Evolutionary conservation across 2,113 vertebrate species (phyloP), one percentile per base, ranked within the genome.

Genomic region (Hydrolagus affinis): DNA sequence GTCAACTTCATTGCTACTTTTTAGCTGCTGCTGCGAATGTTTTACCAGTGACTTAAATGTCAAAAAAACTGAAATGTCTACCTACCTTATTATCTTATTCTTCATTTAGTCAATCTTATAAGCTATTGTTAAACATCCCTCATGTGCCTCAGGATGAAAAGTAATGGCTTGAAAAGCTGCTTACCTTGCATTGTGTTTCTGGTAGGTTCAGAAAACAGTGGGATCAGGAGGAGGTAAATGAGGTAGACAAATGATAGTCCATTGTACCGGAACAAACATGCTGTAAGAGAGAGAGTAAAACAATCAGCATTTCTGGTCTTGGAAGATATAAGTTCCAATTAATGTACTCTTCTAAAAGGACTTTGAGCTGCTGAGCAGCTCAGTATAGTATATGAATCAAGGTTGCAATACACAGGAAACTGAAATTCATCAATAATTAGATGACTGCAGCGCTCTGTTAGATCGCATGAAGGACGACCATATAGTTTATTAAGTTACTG

Each of bases 211-310:
- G 97, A 93, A 88, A 99, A 98, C 85, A 99, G 93, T 71, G 96
- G 97, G 89, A 98, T 96, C 88, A 99, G 97, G 90, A 99, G 94
- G 91, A 99, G 97, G 90, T 96, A 98, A 92, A 99, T 96, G 94
- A 99, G 97, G 96, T 98, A 99, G 95, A 98, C 93, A 76, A 99
- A 96, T 90, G 98, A 99, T 87, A 99, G 93, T 86, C 94, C 95
- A 91, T 98, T 99, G 94, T 96, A 99, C 91, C 98, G 95, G 93
- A 99, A 99, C 86, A 97, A 92, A 90, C 97, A 99, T 71, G 97
- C 97, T 98, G 94, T 2, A 85, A 86, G 21, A 69, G 88, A 32
- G 88, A 86, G 64, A 60, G 66, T 19, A 83, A 83, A 21, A 80
- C 11, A 64, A 80, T 83, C 19, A 30, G 64, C 17, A 68, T 30